Percentiles rank a stretch among this genome's conserved stretches.
These are phyloP conservation scores for Cossypha niveicapilla DNA, from an alignment of 2,797 vertebrate species.

Conservation along the genomic window DNA sequence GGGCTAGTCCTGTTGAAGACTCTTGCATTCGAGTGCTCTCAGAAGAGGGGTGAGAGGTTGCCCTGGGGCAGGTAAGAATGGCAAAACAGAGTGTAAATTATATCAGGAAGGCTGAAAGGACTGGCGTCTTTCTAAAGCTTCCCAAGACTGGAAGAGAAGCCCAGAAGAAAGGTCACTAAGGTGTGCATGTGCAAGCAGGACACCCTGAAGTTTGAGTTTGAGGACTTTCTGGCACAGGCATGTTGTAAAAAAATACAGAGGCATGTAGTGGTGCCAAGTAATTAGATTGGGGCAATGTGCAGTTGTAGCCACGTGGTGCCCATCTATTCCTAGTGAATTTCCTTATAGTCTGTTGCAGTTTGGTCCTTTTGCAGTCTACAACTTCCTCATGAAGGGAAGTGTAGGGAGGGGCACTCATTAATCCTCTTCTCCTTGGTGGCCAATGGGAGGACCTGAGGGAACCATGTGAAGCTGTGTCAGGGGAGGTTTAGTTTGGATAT, in stretches of 20 bases:
- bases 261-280: background rate
- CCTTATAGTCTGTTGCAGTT: background rate
- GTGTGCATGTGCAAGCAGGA: background rate
- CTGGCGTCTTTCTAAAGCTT: background rate
- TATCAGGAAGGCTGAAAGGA: background rate
- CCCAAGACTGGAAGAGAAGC: background rate
- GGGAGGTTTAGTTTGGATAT: background rate
- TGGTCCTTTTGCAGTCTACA: background rate
- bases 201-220: background rate
- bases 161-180: background rate
- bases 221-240: background rate
- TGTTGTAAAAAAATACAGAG: background rate
- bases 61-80: accelerated
- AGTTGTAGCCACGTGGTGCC: background rate
- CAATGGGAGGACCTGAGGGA: background rate
- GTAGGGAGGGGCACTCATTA: background rate
- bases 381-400: background rate
- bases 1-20: accelerated
- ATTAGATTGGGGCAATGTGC: background rate
- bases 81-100: background rate
- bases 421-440: background rate
- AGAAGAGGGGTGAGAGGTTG: background rate
- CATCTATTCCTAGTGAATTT: background rate
- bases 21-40: background rate
- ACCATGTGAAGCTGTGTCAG: background rate